phyloP scores from a whole-genome alignment of 2,888 invertebrate species.

The Aleiodes testaceus region DNA sequence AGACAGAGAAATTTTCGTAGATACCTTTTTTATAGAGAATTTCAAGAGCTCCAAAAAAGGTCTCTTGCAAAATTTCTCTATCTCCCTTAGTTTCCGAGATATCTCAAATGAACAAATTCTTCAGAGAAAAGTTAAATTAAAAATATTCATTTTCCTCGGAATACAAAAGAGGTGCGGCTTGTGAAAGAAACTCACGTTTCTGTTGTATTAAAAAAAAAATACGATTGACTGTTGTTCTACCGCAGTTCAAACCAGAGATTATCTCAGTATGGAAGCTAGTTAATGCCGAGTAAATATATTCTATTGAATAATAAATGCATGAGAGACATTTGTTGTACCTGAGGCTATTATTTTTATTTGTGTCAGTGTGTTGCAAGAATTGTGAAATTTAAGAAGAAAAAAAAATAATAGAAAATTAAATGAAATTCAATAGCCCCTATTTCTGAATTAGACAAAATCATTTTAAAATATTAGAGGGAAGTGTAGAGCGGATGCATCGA shows the following conservation, averaged over 20 bases:
- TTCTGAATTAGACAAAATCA: conserved; percentile 18
- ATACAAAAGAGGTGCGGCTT: conserved; percentile 37
- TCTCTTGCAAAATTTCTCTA: too few relatives aligned
- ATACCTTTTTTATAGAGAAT: too few relatives aligned
- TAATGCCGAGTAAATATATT: conserved; percentile 40
- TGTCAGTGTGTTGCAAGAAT: conserved; percentile 21
- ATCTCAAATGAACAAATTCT: too few relatives aligned
- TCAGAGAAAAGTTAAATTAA: background rate
- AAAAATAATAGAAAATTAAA: background rate
- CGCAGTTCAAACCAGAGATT: conserved; percentile 22
- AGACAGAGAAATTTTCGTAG: too few relatives aligned
- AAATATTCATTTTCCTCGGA: background rate
- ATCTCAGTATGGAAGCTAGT: conserved; percentile 27
- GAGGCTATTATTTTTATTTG: conserved; percentile 13
- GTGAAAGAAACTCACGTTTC: conserved; percentile 37
- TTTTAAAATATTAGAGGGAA: conserved; percentile 43
- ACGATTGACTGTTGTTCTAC: conserved; percentile 33
- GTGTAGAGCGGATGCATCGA: conserved; percentile 70
- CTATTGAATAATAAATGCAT: conserved; percentile 18
- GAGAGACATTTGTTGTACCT: conserved; percentile 26
- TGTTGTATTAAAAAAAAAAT: conserved; percentile 28
- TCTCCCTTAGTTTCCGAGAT: too few relatives aligned
- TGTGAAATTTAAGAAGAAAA: background rate
- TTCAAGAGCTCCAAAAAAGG: too few relatives aligned
- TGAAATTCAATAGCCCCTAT: conserved; percentile 35